Base-by-base conservation (phyloP, 2,113 vertebrate genomes). In the Campylomormyrus numenius region DNA sequence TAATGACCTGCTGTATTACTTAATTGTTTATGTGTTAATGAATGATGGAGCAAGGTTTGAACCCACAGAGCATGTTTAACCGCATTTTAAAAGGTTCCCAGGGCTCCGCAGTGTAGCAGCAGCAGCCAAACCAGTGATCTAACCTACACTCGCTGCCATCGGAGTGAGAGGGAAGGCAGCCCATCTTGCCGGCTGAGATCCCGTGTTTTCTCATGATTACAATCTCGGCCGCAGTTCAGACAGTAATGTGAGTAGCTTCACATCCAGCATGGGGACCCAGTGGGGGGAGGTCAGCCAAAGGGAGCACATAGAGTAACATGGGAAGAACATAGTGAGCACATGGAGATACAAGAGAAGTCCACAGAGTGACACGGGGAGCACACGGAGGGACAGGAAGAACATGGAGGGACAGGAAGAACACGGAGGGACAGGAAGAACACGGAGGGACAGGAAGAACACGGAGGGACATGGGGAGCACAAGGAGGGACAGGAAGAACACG, bases 11-110 rank as follows among this genome's bases (percentile, higher is more conserved):
- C 52, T 58, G 88, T 27, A 88, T 92, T 90, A 90, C 90, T 92
- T 90, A 92, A 90, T 90, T 92, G 90, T 93, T 92, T 90, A 92
- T 52, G 66, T 89, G 90, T 91, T 90, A 85, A 90, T 91, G 89
- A 91, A 91, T 90, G 91, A 92, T 56, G 31, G 88, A 91, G 85
- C 35, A 89, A 70, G 45, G 89, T 89, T 45, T 83, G 80, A 85
- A 90, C 91, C 90, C 52, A 52, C 42, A 21, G 62, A 89, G 89
- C 85, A 85, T 74, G 90, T 89, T 91, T 89, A 89, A 89, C 90
- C 88, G 35, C 58, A 77, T 84, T 92, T 50, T 80, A 42, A 77
- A 49, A 89, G 90, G 87, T 90, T 91, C 92, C 90, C 90, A 92
- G 83, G 52, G 89, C 90, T 52, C 90, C 62, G 35, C 58, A 42